phyloP scores from a whole-genome alignment of 2,888 invertebrate genomes.

The Cremastinae sp. region DNA sequence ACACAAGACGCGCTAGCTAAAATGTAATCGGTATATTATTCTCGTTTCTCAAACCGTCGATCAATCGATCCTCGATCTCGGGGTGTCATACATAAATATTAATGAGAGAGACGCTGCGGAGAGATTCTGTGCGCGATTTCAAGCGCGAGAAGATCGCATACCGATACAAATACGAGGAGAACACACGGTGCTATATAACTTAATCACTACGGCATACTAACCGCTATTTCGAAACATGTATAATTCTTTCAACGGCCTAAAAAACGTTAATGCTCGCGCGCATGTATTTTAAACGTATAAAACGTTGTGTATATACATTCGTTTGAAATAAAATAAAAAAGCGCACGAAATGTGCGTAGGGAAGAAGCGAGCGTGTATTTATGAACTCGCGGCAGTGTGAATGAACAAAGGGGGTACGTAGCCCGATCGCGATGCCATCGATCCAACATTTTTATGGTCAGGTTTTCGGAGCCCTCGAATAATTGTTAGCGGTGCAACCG shows the following conservation, averaged over 20 bases:
- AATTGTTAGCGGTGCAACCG: constrained; percentile 65
- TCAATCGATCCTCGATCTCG: constrained; percentile 33
- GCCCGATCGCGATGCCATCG: constrained; percentile 60
- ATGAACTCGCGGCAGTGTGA: constrained; percentile 57
- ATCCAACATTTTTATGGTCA: constrained; percentile 62
- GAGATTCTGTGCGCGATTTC: not conserved
- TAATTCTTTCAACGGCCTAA: constrained; percentile 39
- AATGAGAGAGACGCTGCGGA: constrained; percentile 32
- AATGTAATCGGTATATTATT: too few relatives aligned
- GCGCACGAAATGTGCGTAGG: not conserved
- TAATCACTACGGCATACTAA: constrained; percentile 50
- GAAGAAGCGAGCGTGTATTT: constrained; percentile 47
- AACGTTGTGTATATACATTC: not conserved
- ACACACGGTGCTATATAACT: constrained; percentile 37
- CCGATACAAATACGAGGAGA: constrained; percentile 26
- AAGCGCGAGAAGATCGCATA: constrained; percentile 49
- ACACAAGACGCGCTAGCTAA: too few relatives aligned
- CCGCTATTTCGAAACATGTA: constrained; percentile 48
- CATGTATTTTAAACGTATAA: not conserved
- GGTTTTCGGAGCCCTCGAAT: constrained; percentile 62
- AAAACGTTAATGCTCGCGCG: constrained; percentile 34
- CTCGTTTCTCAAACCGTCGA: constrained; percentile 24
- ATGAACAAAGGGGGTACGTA: constrained; percentile 58
- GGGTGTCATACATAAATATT: constrained; percentile 44
- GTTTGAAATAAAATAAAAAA: not conserved